Evolutionary conservation across 2,113 vertebrate species (phyloP).

Genomic region (Lepisosteus oculatus): DNA sequence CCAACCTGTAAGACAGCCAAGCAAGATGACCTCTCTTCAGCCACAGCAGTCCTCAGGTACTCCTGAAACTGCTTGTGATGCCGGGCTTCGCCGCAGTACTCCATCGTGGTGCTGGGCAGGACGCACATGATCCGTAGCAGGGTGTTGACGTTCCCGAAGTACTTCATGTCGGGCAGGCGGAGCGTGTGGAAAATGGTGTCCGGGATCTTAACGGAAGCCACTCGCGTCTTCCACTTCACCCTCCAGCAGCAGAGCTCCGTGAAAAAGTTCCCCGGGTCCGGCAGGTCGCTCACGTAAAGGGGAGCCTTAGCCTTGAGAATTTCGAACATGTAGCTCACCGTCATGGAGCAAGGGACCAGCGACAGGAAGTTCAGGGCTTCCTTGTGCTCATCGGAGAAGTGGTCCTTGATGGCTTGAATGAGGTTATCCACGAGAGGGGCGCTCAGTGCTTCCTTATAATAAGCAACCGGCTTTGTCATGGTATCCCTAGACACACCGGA

Average conservation of each 20-base stretch:
- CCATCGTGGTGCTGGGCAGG: constrained; percentile 84
- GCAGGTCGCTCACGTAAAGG: constrained; percentile 86
- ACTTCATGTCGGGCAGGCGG: constrained; percentile 88
- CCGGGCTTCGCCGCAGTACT: constrained; percentile 78
- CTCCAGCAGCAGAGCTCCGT: constrained; percentile 95
- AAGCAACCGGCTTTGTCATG: constrained; percentile 78
- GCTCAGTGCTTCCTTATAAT: constrained; percentile 86
- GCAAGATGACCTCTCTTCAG: constrained; percentile 75
- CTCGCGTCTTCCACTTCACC: constrained; percentile 95
- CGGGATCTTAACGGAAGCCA: constrained; percentile 87
- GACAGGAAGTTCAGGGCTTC: constrained; percentile 92
- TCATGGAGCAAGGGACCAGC: constrained; percentile 87
- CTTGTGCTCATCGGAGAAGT: constrained; percentile 92
- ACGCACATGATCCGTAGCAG: constrained; percentile 86
- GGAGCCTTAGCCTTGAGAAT: constrained; percentile 87
- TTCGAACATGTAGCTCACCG: constrained; percentile 75
- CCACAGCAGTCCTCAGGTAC: constrained; percentile 77
- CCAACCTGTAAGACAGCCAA: constrained; percentile 78
- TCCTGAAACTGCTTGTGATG: constrained; percentile 80
- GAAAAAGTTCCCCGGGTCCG: constrained; percentile 87
- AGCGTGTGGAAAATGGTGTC: constrained; percentile 87
- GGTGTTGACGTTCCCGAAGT: constrained; percentile 87
- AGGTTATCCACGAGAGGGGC: constrained; percentile 85
- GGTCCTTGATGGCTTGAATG: constrained; percentile 90
- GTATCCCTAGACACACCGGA: constrained; percentile 61